Evolutionary conservation across 2,113 vertebrate genomes (phyloP).

Genomic region (Crypturellus undulatus): DNA sequence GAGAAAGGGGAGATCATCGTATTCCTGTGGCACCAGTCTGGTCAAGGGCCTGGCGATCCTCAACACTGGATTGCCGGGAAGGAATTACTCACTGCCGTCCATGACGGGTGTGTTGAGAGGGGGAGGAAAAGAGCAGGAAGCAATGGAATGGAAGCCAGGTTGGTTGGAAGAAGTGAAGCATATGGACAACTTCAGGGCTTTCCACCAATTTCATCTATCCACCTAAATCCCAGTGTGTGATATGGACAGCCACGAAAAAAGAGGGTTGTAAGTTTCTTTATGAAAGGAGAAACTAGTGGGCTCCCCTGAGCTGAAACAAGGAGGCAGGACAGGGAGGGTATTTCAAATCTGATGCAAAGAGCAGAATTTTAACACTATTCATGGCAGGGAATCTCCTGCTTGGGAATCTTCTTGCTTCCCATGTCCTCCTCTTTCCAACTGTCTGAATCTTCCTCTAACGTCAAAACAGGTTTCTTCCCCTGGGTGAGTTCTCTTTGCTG

Average conservation of each 20-base stretch:
- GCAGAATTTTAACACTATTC: neutral
- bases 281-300: neutral
- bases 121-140: neutral
- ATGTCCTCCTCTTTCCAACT: neutral
- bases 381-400: neutral
- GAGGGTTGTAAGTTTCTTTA: neutral
- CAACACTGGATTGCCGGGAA: neutral
- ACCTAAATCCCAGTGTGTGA: neutral
- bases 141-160: neutral
- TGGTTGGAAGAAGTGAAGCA: neutral
- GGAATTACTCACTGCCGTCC: neutral
- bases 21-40: neutral
- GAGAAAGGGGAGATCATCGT: neutral
- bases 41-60: neutral
- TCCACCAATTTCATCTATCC: neutral
- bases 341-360: neutral
- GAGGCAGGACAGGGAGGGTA: neutral
- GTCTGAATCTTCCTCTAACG: neutral
- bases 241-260: neutral
- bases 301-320: neutral
- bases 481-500: neutral
- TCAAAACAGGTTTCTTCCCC: neutral
- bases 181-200: neutral
- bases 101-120: neutral
- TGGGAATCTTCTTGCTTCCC: neutral